These are phyloP conservation scores for Pipistrellus pipistrellus DNA, from an alignment of 2,797 vertebrate species.

Conservation along the genomic window DNA sequence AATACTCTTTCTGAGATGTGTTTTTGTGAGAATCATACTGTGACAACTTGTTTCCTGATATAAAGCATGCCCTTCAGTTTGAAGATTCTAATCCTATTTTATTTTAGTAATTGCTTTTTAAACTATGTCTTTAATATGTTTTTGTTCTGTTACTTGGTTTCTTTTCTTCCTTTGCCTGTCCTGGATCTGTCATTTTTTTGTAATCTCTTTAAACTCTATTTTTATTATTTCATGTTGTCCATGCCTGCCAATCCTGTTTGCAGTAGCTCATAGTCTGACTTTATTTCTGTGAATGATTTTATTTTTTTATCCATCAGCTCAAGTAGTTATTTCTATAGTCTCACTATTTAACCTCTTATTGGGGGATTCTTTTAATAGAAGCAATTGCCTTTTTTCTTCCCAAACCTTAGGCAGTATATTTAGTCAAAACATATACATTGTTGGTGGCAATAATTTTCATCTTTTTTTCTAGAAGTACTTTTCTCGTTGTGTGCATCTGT, in stretches of 20 bases:
- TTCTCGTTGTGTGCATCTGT: neutral
- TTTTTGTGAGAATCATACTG: neutral
- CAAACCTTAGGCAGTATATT: neutral
- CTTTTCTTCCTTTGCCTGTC: neutral
- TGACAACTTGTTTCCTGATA: neutral
- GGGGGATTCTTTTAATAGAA: neutral
- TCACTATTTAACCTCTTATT: neutral
- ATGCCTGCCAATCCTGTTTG: neutral
- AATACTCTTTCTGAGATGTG: neutral
- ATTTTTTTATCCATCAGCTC: neutral
- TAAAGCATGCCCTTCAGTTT: neutral
- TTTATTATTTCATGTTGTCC: constrained; percentile 23
- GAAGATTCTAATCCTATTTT: constrained; percentile 7
- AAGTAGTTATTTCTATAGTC: neutral
- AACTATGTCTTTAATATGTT: constrained; percentile 22
- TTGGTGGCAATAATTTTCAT: neutral
- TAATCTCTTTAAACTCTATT: neutral
- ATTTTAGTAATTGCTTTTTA: constrained; percentile 35
- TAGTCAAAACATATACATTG: neutral
- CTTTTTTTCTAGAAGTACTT: neutral
- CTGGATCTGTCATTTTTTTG: neutral
- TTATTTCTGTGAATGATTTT: constrained; percentile 50
- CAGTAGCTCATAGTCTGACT: neutral
- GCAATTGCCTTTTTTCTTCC: neutral
- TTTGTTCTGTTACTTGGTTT: constrained; percentile 45